These are phyloP conservation scores for Drosophila infuscata DNA, from an alignment of 2,888 invertebrate species.

Conservation along the genomic window DNA sequence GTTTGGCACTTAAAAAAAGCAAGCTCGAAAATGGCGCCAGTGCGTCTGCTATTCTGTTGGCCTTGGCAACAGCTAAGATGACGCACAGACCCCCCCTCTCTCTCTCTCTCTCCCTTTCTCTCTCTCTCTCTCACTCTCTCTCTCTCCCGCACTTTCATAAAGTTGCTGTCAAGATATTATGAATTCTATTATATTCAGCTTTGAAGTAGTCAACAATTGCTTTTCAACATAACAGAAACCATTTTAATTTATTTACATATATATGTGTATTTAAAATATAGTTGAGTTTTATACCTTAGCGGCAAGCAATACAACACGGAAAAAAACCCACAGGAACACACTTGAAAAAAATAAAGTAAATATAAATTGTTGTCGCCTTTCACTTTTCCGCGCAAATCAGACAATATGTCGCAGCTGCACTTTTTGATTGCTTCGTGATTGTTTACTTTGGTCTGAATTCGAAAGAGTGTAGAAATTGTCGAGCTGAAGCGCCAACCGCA, in stretches of 20 bases:
- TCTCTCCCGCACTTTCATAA: neutral
- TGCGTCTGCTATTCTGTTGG: constrained; percentile 40
- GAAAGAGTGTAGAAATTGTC: constrained; percentile 14
- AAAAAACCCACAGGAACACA: constrained; percentile 21
- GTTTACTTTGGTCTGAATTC: neutral
- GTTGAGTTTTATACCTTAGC: neutral
- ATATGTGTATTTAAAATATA: neutral
- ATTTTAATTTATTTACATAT: neutral
- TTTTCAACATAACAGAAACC: neutral
- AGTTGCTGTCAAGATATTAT: constrained; percentile 4
- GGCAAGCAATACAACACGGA: constrained; percentile 1
- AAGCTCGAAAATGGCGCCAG: constrained; percentile 51
- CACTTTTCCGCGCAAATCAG: constrained; percentile 35
- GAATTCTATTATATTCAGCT: neutral
- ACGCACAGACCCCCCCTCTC: too few species aligned
- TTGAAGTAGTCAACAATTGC: constrained; percentile 40
- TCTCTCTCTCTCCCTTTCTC: too few species aligned
- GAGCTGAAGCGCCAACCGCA: constrained; percentile 20
- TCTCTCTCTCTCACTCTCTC: too few species aligned
- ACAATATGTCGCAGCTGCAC: constrained; percentile 11
- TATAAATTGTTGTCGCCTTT: constrained; percentile 16
- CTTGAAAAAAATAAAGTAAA: constrained; percentile 28
- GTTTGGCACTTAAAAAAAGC: neutral
- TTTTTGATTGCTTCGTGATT: neutral
- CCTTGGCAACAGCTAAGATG: constrained; percentile 26